These are phyloP conservation scores for Ptychobarbus kaznakovi DNA, from an alignment of 2,797 vertebrate species.

Conservation along the genomic window DNA sequence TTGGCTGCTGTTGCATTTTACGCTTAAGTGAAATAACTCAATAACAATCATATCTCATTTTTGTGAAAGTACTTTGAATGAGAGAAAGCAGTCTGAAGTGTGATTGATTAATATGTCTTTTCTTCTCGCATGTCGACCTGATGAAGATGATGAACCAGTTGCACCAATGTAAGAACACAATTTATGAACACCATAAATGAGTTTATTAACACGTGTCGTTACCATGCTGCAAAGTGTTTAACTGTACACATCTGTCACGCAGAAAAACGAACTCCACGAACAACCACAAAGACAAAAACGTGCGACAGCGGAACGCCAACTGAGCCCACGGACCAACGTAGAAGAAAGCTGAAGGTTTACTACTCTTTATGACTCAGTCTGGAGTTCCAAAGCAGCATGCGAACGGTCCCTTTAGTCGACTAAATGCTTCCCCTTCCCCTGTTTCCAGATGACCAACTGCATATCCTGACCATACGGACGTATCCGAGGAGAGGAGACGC, in stretches of 20 bases:
- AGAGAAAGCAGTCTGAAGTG: not conserved
- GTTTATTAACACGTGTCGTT: not conserved
- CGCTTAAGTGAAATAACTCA: constrained; percentile 76
- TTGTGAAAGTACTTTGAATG: not conserved
- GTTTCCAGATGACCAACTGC: constrained; percentile 77
- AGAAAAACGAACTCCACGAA: constrained; percentile 99
- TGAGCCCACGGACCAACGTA: constrained; percentile 72
- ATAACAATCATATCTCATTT: constrained; percentile 76
- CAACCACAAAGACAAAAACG: constrained; percentile 99
- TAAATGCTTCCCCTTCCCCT: constrained; percentile 67
- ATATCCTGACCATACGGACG: constrained; percentile 75
- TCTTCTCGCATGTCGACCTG: constrained; percentile 55
- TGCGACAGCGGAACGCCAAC: constrained; percentile 98
- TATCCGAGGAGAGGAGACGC: constrained; percentile 70
- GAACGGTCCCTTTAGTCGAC: constrained; percentile 37
- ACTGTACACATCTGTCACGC: constrained; percentile 50
- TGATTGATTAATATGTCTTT: constrained; percentile 44
- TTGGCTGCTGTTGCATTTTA: constrained; percentile 77
- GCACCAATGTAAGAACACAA: constrained; percentile 89
- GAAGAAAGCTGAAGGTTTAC: constrained; percentile 40
- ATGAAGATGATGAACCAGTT: constrained; percentile 94
- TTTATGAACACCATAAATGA: not conserved
- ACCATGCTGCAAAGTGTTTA: not conserved
- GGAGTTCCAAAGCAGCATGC: not conserved
- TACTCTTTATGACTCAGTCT: not conserved